Evolutionary conservation across 2,113 vertebrate species (phyloP), one percentile per base, ranked within the genome.

Genomic region (Ciconia maguari): DNA sequence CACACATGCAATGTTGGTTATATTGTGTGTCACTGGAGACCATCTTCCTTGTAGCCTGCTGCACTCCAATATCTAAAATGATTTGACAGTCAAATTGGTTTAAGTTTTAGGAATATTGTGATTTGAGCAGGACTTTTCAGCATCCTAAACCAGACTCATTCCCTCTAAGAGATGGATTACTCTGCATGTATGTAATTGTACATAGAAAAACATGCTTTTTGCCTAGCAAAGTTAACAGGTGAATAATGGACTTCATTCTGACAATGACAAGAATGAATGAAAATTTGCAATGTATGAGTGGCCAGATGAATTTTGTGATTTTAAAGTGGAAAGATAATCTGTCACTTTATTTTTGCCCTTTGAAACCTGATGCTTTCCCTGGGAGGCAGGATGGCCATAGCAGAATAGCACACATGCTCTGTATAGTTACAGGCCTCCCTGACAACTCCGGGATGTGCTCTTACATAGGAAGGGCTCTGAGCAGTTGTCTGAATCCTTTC

Each of bases 351-450:
- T 61, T 78, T n/a, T 62, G 11, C n/a, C 21, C 13, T 30, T 41
- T 25, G 36, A n/a, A 55, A 36, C 3, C 12, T 14, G 15, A 13
- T 12, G 13, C 36, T 74, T 55, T 60, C 24, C 15, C 17, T 0
- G 0, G 24, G 42, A 70, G 8, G 32, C 3, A 29, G n/a, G 26
- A 27, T 27, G 30, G 30, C 36, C 24, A 1, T 3, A 30, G 57
- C 86, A 69, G 42, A 58, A 16, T 0, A 34, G 48, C 27, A 36
- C 36, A 5, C 1, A 1, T 8, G 26, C 26, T 10, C 46, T 14
- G 16, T 1, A 2, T 5, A 7, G 32, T 11, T 38, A 8, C 16
- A 54, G 61, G 25, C 61, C 14, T n/a, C 36, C 68, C 38, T 48
- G 44, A 12, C 19, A 83, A 1, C 30, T 36, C 38, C 1, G 8